These are phyloP conservation scores for Rhynchomys soricoides DNA, from an alignment of 2,113 vertebrate genomes.

Conservation along the genomic window DNA sequence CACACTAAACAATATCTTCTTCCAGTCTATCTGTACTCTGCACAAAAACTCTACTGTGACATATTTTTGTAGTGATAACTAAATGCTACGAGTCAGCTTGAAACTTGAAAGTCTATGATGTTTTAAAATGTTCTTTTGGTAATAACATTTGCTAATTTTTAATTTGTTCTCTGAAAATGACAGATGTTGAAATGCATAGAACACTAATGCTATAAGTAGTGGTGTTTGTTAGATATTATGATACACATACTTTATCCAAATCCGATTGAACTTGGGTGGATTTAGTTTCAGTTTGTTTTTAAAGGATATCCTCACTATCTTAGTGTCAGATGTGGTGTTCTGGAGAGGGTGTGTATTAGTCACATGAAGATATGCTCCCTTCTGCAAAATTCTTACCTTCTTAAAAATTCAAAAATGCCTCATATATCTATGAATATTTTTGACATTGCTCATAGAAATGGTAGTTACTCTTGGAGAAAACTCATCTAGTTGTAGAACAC, in stretches of 20 bases:
- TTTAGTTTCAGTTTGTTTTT: neutral
- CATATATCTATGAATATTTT: neutral
- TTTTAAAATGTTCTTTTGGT: neutral
- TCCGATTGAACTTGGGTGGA: neutral
- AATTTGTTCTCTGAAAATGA: neutral
- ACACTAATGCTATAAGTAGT: neutral
- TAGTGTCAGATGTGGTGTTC: neutral
- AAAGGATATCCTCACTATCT: neutral
- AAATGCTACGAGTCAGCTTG: neutral
- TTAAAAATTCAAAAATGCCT: neutral
- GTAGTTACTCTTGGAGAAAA: neutral
- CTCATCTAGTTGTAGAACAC: neutral
- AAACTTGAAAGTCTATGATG: neutral
- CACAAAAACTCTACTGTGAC: neutral
- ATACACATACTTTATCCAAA: neutral
- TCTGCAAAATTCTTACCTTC: neutral
- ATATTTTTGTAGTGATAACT: neutral
- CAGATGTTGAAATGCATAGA: neutral
- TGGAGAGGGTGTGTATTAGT: neutral
- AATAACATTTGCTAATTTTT: neutral
- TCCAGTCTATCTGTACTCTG: neutral
- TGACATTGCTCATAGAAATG: neutral
- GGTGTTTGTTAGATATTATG: neutral
- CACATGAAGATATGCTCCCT: neutral
- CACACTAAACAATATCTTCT: neutral